phyloP scores from a whole-genome alignment of 2,113 vertebrate genomes.

The Gorilla gorilla region DNA sequence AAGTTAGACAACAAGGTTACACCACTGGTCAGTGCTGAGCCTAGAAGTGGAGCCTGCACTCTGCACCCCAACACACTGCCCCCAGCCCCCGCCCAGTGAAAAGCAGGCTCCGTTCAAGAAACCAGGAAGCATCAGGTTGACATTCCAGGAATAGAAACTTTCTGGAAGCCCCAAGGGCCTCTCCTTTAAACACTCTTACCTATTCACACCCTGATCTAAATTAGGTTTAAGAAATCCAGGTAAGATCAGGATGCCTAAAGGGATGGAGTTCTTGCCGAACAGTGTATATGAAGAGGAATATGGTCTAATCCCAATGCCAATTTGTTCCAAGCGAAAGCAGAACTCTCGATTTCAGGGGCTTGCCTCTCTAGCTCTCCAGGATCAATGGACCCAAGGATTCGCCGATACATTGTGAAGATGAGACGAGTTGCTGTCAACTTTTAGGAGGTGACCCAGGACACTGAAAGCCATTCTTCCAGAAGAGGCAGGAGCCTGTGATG shows the following conservation, averaged over 20 bases:
- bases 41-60: rapidly evolving
- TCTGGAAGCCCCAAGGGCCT: background rate
- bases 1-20: background rate
- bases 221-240: constrained; percentile 46
- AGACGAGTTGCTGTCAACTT: background rate
- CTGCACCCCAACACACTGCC: background rate
- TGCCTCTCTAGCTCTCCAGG: background rate
- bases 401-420: background rate
- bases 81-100: background rate
- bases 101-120: background rate
- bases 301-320: background rate
- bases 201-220: constrained; percentile 38
- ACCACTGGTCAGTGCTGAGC: too few relatives aligned
- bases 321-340: background rate
- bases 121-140: background rate
- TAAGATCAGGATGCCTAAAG: background rate
- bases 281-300: rapidly evolving
- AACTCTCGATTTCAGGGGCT: background rate
- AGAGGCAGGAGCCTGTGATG: background rate
- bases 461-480: background rate
- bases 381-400: background rate
- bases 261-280: background rate
- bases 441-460: background rate
- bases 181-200: background rate
- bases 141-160: background rate